These are phyloP conservation scores for Australoheros facetus DNA, from an alignment of 2,797 vertebrate genomes.

Conservation along the genomic window DNA sequence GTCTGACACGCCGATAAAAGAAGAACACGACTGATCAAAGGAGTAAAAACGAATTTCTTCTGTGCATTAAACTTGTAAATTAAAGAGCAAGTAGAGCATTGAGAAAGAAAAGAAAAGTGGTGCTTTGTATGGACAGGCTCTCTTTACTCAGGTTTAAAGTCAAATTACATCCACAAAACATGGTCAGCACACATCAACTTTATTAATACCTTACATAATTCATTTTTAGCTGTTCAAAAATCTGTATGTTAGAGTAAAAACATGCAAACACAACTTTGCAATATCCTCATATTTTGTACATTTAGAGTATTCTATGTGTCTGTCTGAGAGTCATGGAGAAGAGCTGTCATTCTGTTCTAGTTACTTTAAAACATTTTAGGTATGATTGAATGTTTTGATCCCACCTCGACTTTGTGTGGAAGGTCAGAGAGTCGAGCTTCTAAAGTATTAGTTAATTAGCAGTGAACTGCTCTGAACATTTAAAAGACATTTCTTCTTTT, in stretches of 20 bases:
- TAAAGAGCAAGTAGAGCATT: neutral
- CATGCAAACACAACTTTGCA: neutral
- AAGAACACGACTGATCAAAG: neutral
- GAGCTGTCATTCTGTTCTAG: neutral
- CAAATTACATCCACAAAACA: neutral
- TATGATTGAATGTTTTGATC: slow-evolving; percentile 4
- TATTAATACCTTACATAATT: neutral
- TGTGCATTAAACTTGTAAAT: neutral
- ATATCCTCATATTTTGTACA: neutral
- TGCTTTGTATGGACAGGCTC: neutral
- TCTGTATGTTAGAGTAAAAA: neutral
- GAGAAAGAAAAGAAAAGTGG: neutral
- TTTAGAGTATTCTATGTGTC: neutral
- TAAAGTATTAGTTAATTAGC: slow-evolving; percentile 40
- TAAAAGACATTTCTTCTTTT: neutral
- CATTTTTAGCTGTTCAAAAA: neutral
- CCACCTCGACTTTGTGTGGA: neutral
- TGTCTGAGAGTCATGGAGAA: neutral
- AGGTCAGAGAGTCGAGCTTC: slow-evolving; percentile 22
- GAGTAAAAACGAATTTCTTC: neutral
- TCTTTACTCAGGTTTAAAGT: neutral
- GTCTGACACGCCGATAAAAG: neutral
- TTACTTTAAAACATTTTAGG: neutral
- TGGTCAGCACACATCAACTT: neutral
- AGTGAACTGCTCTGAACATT: slow-evolving; percentile 11